Base-by-base conservation (phyloP, 1,140 invertebrate species). In the Lucilia cuprina region DNA sequence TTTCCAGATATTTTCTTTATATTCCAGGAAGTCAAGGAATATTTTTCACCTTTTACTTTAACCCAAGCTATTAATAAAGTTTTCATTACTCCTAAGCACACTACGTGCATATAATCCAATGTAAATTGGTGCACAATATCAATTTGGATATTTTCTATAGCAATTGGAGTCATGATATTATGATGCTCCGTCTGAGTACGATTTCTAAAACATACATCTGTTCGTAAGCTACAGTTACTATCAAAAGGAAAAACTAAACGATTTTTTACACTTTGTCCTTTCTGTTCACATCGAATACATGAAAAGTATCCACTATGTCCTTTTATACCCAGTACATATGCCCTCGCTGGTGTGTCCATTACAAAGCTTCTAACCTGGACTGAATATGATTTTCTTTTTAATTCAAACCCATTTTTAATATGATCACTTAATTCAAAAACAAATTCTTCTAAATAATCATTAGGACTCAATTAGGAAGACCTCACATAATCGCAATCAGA, bases 61-160 rank as follows among this genome's bases (percentile, higher is more conserved):
- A 74, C 19, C 82, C 60, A 83, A 7, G 82, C 82, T n/a, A 74
- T 83, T 35, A 83, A 12, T n/a, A 82, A 49, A 49, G 35, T 82
- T 50, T 19, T 12, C 47, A 30, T 82, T 55, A 55, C 50, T 14
- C 50, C 50, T 55, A 55, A 55, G 17, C 50, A 55, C 50, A 55
- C 50, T 14, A 55, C 25, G 19, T 82, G 80, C 55, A 83, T 83
- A n/a, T 83, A 83, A 74, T 83, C 82, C 19, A 74, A 47, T 17
- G 55, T 19, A 34, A n/a, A 17, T 30, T 83, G 70, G 25, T n/a
- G 7, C 25, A 74, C 25, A 65, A 83, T 74, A 49, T 49, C 34
- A 30, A 35, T 74, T 10, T 41, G 5, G 41, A 70, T 13, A 17
- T 21, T 41, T 35, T 83, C 82, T 14, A 83, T 14, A 35, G 35